Base-by-base conservation (phyloP, 2,113 vertebrate genomes). In the Rissa tridactyla region DNA sequence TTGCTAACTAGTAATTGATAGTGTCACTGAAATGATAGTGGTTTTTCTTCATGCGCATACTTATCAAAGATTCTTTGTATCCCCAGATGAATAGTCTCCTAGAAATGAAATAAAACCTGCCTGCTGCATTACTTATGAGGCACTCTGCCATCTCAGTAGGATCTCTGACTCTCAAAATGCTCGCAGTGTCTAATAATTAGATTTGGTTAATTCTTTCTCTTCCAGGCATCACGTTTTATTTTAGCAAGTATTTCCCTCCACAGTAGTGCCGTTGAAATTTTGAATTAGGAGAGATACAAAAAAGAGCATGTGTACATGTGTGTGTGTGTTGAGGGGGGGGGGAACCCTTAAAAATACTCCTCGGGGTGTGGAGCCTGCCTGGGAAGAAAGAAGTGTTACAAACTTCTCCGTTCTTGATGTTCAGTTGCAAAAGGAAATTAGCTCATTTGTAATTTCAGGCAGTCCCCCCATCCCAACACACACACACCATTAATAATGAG, bases 151-250 rank as follows among this genome's bases (percentile, higher is more conserved):
- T 81, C 94, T 97, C 92, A 88, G 64, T 94, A 95, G 95, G 82
- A 65, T 94, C 64, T 94, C 68, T 81, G 86, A 94, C 38, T 94
- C 86, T 94, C 93, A 94, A 90, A 92, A 95, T 95, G 73, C 93
- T 97, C 85, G 20, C 86, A 92, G 61, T 91, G 73, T 89, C 88
- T 95, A 95, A 89, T 93, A 95, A 96, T 96, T 97, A 94, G 95
- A 87, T 96, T 95, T 92, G 66, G 85, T 58, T 93, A 92, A 94
- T 78, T 82, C 85, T 88, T 80, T 94, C 90, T 91, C 96, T 97
- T 94, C 81, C 64, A 97, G 92, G 86, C 78, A 92, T 92, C 78
- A 82, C 4, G 0, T 92, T 93, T 96, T 92, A 92, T 92, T 96
- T 94, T 76, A 92, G 78, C 17, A 34, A 72, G 47, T 66, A 85